Evolutionary conservation across 1,140 invertebrate species (phyloP).

Genomic region (Thaumetopoea pityocampa): DNA sequence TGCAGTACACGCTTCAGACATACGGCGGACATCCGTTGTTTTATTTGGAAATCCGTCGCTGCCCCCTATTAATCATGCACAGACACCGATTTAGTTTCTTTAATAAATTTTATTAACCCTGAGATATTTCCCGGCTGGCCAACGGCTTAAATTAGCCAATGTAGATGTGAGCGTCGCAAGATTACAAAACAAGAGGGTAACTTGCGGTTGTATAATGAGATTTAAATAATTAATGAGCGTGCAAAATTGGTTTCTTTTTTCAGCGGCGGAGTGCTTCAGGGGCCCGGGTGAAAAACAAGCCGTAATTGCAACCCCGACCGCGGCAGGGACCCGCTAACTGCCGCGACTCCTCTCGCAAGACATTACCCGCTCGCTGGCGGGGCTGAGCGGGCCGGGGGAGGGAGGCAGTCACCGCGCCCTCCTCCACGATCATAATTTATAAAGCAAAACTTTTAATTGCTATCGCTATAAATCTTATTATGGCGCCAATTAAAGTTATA

Average conservation of each 20-base stretch:
- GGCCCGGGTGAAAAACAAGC: constrained; percentile 55
- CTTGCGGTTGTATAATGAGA: constrained; percentile 72
- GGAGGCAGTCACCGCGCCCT: constrained; percentile 27
- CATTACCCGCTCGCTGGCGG: no score
- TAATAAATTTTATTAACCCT: constrained; percentile 4
- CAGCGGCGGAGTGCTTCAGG: constrained; percentile 37
- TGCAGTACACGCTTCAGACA: no score
- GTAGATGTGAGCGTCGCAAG: constrained; percentile 25
- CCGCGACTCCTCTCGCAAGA: constrained; percentile 17
- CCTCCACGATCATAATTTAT: constrained; percentile 37
- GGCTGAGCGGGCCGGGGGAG: no score
- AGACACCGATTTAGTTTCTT: neutral
- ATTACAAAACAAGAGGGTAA: constrained; percentile 48
- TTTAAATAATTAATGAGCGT: constrained; percentile 77
- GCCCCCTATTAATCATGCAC: no score
- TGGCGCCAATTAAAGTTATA: constrained; percentile 31
- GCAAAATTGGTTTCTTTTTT: constrained; percentile 73
- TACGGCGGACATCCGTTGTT: no score
- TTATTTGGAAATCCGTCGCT: no score
- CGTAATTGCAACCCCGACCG: constrained; percentile 58
- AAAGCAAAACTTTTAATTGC: constrained; percentile 42
- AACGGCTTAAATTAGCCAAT: constrained; percentile 33
- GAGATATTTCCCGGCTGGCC: constrained; percentile 17
- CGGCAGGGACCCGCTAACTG: constrained; percentile 21
- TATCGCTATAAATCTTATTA: constrained; percentile 34